Evolutionary conservation across 2,888 invertebrate species (phyloP), one percentile per base, ranked within the genome.

Genomic region (Ochropacha duplaris): DNA sequence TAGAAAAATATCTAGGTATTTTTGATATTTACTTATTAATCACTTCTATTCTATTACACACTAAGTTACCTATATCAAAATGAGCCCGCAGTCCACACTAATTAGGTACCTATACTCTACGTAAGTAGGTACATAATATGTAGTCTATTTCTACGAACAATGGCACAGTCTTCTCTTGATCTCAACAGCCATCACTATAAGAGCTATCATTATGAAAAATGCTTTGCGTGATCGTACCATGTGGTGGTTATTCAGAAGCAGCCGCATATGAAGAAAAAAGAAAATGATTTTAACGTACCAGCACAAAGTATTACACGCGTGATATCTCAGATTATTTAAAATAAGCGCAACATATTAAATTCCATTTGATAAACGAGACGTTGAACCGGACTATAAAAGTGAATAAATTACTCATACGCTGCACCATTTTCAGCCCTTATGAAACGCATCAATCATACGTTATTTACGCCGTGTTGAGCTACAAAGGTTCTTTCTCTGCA

Each of bases 261-360:
- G 62, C 63, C 63, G 58, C 68, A 65, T 64, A 69, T 69, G 65
- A 71, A 68, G 69, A 62, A 69, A 58, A 56, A 44, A 12, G 52
- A 9, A 58, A 60, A 62, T 64, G 55, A 60, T 62, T 59, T 51
- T 54, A 52, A 54, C 64, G 52, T 61, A 55, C 71, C 64, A 59
- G 50, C 65, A 59, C 54, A 57, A 58, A 61, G 51, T 22, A 49
- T 31, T 31, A 56, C 49, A 54, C 59, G 54, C 58, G 54, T 60
- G 57, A 68, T 57, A 61, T 54, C 54, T 16, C 39, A 64, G 60
- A 65, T 65, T 64, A 66, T 73, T 76, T 76, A 71, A 76, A 71
- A 78, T 79, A 81, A 78, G 78, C 72, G 75, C 74, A 74, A 85
- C 78, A 81, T 84, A 87, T 86, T 86, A 85, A 84, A 86, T 86